These are phyloP conservation scores for Macrobrachium rosenbergii DNA, from an alignment of 1,140 invertebrate genomes.

Conservation along the genomic window DNA sequence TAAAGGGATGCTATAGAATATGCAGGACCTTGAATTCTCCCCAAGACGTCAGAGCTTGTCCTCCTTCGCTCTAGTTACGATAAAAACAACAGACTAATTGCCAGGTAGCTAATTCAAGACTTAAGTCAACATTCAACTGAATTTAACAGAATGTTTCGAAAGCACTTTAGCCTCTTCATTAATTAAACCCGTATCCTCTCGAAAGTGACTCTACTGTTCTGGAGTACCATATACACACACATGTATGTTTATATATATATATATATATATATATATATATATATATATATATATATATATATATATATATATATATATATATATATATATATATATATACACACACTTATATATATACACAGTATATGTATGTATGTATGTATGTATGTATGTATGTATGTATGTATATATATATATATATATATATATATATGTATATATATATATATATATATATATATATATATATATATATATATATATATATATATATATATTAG, in stretches of 20 bases:
- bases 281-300: neutral
- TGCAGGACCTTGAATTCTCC: no score
- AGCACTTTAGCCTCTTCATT: no score
- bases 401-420: constrained; percentile 11
- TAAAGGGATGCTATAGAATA: no score
- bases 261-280: neutral
- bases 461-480: constrained; percentile 19
- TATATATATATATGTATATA: constrained; percentile 15
- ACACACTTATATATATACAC: neutral
- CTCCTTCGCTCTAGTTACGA: no score
- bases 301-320: constrained; percentile 8
- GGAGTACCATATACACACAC: neutral
- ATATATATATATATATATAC: neutral
- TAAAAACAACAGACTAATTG: no score
- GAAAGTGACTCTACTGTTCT: no score
- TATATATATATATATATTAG: neutral
- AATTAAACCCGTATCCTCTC: no score
- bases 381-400: neutral
- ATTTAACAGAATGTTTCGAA: no score
- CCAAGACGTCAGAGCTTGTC: no score
- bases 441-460: neutral
- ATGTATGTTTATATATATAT: neutral
- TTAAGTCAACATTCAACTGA: no score
- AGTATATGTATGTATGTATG: neutral
- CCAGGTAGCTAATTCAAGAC: no score